These are phyloP conservation scores for Eublepharis macularius DNA, from an alignment of 2,113 vertebrate genomes.

Conservation along the genomic window DNA sequence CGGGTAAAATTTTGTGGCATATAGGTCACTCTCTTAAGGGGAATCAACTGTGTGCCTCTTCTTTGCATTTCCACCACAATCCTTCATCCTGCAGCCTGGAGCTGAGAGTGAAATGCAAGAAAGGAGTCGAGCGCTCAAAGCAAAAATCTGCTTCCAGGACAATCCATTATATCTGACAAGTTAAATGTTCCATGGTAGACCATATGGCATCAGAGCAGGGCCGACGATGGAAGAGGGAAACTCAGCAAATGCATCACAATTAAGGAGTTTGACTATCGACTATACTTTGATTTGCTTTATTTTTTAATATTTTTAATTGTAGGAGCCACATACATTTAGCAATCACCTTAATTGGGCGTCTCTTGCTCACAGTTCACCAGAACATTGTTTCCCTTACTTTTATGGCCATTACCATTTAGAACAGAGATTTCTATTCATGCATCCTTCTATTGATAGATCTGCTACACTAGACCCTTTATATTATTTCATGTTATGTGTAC, in stretches of 20 bases:
- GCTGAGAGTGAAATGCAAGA: constrained; percentile 77
- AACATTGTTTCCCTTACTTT: not conserved
- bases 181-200: constrained; percentile 91
- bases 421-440: not conserved
- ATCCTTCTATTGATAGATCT: not conserved
- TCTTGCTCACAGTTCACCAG: not conserved
- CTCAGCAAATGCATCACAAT: constrained; percentile 89
- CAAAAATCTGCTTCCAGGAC: constrained; percentile 89
- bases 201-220: constrained; percentile 86
- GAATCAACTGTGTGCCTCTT: constrained; percentile 71
- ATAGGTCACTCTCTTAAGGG: constrained; percentile 78
- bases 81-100: constrained; percentile 81
- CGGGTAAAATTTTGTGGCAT: constrained; percentile 75
- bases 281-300: constrained; percentile 72
- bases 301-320: constrained; percentile 51
- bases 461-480: not conserved
- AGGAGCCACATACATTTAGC: constrained; percentile 16
- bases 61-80: constrained; percentile 74
- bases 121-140: constrained; percentile 84
- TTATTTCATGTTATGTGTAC: not conserved
- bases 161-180: constrained; percentile 94
- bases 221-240: constrained; percentile 75
- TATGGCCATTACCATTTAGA: not conserved
- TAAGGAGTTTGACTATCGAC: constrained; percentile 83
- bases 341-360: not conserved